phyloP scores from a whole-genome alignment of 2,797 vertebrate genomes.

The Poecilia picta region DNA sequence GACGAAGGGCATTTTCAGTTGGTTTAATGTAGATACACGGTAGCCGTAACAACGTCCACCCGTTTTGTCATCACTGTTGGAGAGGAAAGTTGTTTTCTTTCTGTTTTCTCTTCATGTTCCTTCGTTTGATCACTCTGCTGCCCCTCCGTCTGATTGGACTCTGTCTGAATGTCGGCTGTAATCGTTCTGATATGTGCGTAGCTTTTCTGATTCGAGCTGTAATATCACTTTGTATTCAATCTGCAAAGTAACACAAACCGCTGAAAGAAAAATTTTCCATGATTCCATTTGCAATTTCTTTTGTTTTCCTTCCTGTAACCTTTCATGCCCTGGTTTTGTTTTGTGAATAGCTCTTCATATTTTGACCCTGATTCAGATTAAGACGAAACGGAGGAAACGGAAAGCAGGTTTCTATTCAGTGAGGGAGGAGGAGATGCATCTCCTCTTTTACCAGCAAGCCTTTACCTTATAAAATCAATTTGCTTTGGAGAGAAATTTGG shows the following conservation, averaged over 20 bases:
- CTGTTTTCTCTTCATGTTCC: conserved; percentile 21
- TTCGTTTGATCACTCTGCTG: conserved; percentile 58
- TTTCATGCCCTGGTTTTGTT: conserved; percentile 38
- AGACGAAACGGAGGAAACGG: conserved; percentile 32
- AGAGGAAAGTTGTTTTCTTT: conserved; percentile 32
- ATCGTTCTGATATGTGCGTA: conserved; percentile 75
- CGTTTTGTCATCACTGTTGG: conserved; percentile 50
- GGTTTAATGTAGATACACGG: conserved; percentile 56
- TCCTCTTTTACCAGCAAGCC: conserved; percentile 69
- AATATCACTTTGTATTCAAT: conserved; percentile 59
- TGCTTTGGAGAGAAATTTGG: conserved; percentile 46
- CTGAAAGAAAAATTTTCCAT: conserved; percentile 42
- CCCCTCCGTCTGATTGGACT: conserved; percentile 64
- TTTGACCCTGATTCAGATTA: conserved; percentile 39
- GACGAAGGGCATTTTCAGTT: conserved; percentile 60
- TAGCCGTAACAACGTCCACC: conserved; percentile 63
- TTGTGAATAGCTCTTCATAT: conserved; percentile 59
- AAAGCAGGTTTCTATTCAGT: conserved; percentile 43
- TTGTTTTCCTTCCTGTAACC: conserved; percentile 30
- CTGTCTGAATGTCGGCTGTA: conserved; percentile 77
- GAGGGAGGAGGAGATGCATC: conserved; percentile 24
- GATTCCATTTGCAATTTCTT: conserved; percentile 7
- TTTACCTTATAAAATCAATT: conserved; percentile 62
- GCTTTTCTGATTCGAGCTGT: conserved; percentile 71
- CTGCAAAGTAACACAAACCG: conserved; percentile 50